These are phyloP conservation scores for Heliangelus exortis DNA, from an alignment of 2,797 vertebrate species.

Conservation along the genomic window DNA sequence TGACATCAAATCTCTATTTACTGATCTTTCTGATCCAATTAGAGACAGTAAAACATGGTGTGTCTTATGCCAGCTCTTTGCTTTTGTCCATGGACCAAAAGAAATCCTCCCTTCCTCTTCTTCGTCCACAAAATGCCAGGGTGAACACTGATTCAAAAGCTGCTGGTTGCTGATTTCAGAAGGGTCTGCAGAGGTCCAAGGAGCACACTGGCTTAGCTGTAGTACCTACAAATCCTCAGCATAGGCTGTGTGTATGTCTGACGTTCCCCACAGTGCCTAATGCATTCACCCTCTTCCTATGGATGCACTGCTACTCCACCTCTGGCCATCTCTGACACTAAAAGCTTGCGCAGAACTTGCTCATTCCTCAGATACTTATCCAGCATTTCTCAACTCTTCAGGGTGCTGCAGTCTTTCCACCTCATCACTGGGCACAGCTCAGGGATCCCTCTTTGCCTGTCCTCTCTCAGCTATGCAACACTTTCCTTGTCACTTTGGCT, in stretches of 20 bases:
- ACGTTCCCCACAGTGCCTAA: not conserved
- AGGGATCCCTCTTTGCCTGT: not conserved
- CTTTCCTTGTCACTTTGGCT: not conserved
- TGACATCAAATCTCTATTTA: constrained; percentile 22
- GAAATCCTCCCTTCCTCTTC: not conserved
- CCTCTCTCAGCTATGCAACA: not conserved
- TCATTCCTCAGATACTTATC: not conserved
- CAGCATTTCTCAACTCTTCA: not conserved
- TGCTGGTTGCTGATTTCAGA: not conserved
- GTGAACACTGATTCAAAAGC: not conserved
- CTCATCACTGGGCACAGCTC: not conserved
- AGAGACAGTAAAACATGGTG: not conserved
- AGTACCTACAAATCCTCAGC: not conserved
- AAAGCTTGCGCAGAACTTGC: not conserved
- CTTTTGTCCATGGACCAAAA: not conserved
- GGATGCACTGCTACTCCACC: not conserved
- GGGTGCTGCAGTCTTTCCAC: not conserved
- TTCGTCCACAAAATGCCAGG: not conserved
- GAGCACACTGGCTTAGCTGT: not conserved
- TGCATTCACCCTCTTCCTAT: not conserved
- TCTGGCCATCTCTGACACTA: not conserved
- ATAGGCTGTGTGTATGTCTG: not conserved
- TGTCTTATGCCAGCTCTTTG: not conserved
- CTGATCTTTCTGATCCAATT: not conserved
- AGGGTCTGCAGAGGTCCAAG: not conserved